Base-by-base conservation (phyloP, 2,797 vertebrate species). In the Epinephelus awoara region DNA sequence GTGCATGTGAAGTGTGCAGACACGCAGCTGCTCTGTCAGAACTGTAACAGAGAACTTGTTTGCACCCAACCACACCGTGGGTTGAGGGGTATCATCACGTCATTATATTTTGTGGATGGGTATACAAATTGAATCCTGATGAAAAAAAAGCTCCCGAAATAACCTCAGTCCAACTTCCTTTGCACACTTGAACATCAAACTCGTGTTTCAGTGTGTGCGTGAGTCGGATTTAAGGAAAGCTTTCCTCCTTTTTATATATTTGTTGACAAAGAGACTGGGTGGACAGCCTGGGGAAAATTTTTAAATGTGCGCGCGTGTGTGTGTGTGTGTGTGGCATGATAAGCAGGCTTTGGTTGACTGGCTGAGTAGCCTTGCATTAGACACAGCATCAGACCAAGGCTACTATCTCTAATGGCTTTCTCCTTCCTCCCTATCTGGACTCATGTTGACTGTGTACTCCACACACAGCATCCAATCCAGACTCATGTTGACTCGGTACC, bases 391-490 rank as follows among this genome's bases (percentile, higher is more conserved):
- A 77, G 75, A 80, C 73, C 77, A 65, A 59, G 63, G 78, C 63
- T 89, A 75, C 85, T 91, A 86, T 91, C 88, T 90, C 80, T 92
- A 91, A 92, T 86, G 87, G 86, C 78, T 91, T 92, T 88, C 80
- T 84, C 79, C 71, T 79, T 70, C 50, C 63, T 79, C 79, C 62
- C 75, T 91, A 86, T 90, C 88, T 78, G 70, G 67, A 82, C 76
- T 72, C 75, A 46, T 83, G 77, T 84, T 88, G 66, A 77, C 78
- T 76, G 59, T 90, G 80, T 72, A 73, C 68, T 69, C 64, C 75
- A 85, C 68, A 78, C 34, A 59, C 64, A 75, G 54, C 63, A 49
- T 85, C 66, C 76, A 79, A 75, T 91, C 85, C 67, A 56, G 61
- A 77, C 72, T 70, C 58, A 65, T 83, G 82, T 90, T 87, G 75